A percentile compares a stretch with the other conserved stretches of the same genome.
phyloP scores from a whole-genome alignment of 2,888 invertebrate genomes.

The Ophion obscuratus region DNA sequence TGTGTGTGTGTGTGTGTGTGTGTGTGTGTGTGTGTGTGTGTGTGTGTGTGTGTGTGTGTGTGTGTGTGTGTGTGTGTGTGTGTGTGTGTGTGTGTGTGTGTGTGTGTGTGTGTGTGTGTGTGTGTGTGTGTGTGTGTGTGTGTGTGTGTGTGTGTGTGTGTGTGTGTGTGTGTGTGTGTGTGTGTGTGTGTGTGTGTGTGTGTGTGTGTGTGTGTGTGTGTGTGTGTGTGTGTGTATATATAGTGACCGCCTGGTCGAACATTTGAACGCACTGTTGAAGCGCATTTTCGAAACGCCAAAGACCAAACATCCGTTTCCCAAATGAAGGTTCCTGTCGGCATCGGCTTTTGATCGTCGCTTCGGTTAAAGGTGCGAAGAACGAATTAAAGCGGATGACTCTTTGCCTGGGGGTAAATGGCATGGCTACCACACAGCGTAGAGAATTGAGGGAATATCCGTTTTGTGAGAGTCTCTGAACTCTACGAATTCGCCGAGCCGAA shows the following conservation, averaged over 20 bases:
- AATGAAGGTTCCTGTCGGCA: slow-evolving; percentile 29
- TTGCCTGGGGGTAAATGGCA: slow-evolving; percentile 31
- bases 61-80: no score
- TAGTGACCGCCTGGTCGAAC: background rate
- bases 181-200: no score
- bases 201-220: no score
- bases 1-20: no score
- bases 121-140: no score
- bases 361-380: slow-evolving; percentile 21
- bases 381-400: slow-evolving; percentile 50
- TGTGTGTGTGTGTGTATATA: background rate
- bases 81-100: no score
- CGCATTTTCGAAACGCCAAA: slow-evolving; percentile 49
- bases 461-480: slow-evolving; percentile 2
- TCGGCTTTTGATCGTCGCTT: slow-evolving; percentile 37
- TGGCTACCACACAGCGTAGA: background rate
- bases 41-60: no score
- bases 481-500: slow-evolving; percentile 2
- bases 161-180: no score
- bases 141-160: no score
- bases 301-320: slow-evolving; percentile 52
- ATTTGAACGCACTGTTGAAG: background rate
- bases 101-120: no score
- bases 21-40: no score
- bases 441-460: slow-evolving; percentile 43